These are phyloP conservation scores for Alexandromys oeconomus DNA, from an alignment of 2,797 vertebrate genomes.

Conservation along the genomic window DNA sequence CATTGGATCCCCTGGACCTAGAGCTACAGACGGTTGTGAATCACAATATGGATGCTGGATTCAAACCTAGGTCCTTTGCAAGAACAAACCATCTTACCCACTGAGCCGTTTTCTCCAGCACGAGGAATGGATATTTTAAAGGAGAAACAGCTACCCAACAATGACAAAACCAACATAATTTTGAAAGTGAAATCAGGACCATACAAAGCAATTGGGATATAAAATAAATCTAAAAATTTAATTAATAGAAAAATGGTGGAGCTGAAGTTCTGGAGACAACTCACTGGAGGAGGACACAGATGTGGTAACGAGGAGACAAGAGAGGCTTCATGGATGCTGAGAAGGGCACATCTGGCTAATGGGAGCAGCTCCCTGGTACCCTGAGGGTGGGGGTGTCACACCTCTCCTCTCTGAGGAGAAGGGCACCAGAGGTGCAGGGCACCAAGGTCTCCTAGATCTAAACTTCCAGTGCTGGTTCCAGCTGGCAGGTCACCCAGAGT, in stretches of 20 bases:
- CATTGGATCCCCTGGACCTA: too few species aligned
- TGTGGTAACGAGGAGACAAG: too few species aligned
- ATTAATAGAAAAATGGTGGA: too few species aligned
- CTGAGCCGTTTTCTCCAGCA: not conserved
- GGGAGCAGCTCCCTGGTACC: not conserved
- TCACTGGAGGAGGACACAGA: not conserved
- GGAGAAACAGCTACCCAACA: not conserved
- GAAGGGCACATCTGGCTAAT: not conserved
- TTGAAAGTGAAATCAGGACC: not conserved
- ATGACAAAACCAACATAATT: not conserved
- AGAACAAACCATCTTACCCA: not conserved
- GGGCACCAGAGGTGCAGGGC: not conserved
- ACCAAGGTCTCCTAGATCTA: not conserved
- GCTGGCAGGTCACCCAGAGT: not conserved
- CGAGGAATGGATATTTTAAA: not conserved
- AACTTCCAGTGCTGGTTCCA: too few species aligned
- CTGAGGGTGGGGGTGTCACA: not conserved
- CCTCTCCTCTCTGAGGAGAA: not conserved
- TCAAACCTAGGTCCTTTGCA: not conserved
- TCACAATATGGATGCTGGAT: not conserved
- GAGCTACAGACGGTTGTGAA: not conserved
- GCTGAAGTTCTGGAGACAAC: rapidly evolving
- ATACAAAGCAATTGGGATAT: not conserved
- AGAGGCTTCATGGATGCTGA: not conserved
- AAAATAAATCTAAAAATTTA: too few species aligned